Evolutionary conservation across 2,113 vertebrate genomes (phyloP), one percentile per base, ranked within the genome.

Genomic region (Pteruthius melanotis): DNA sequence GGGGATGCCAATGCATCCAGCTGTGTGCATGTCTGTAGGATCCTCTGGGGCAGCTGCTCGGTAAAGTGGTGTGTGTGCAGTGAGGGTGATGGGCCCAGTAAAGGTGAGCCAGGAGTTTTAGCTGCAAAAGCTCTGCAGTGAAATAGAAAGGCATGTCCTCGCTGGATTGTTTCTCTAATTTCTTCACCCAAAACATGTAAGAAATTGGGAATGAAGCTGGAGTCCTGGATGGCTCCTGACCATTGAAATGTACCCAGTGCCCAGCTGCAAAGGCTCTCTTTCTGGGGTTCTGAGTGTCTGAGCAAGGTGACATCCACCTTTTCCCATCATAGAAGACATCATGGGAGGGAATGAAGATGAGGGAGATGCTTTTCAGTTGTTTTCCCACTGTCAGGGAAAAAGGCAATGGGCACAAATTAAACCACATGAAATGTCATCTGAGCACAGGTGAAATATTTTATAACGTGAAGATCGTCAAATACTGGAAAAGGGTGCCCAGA

Each of bases 1-100:
- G 16, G n/a, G 18, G 9, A 57, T 9, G 22, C 12, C 50, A 45
- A 0, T 1, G 8, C 8, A 8, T 42, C 18, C 0, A 0, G 7
- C 66, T 75, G 33, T 50, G 42, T 28, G 13, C 10, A 6, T 6
- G 19, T 40, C 1, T 13, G 12, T 7, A 20, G 33, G 13, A 42
- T 83, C 10, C 33, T 31, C 18, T 30, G 17, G 13, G 24, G 44
- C 22, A 82, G 39, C 70, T 88, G 47, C 63, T 85, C 26, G 71
- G 21, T 18, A 26, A 64, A 22, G 31, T 4, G 0, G 0, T 53
- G 11, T 40, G 15, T 39, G 13, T 79, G 33, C 30, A 42, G 31
- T 0, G 0, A 71, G 45, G 44, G 15, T 15, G 15, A 16, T 63
- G 28, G 33, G 18, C 44, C 50, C 39, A 30, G 22, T 9, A 31